phyloP scores from a whole-genome alignment of 2,888 invertebrate genomes.

The Timema podura region DNA sequence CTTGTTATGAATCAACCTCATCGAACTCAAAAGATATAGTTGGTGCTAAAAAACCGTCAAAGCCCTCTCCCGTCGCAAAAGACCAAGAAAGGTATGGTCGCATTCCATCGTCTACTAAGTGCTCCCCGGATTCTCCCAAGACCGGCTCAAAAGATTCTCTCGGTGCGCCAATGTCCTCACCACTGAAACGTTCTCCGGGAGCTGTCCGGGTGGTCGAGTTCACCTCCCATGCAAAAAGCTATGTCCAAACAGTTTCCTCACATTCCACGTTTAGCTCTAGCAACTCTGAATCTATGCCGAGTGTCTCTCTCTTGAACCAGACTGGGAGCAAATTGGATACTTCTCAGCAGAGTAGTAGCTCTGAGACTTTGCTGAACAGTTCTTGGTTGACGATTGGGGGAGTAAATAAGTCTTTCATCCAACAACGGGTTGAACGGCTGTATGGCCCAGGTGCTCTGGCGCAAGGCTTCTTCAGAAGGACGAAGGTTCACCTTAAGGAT shows the following conservation, averaged over 20 bases:
- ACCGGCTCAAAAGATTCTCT: slow-evolving; percentile 21
- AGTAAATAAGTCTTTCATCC: slow-evolving; percentile 64
- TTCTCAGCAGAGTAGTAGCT: background rate
- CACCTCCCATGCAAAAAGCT: slow-evolving; percentile 31
- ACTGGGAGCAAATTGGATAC: background rate
- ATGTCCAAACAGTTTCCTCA: slow-evolving; percentile 23
- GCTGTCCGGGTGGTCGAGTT: slow-evolving; percentile 31
- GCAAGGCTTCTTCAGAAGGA: slow-evolving; percentile 75
- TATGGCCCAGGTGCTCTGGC: slow-evolving; percentile 85
- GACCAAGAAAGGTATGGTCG: too few species aligned
- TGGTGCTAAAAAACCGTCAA: slow-evolving; percentile 1
- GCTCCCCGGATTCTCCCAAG: slow-evolving; percentile 22
- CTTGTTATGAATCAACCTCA: slow-evolving; percentile 16
- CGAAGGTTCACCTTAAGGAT: slow-evolving; percentile 33
- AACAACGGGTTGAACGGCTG: slow-evolving; percentile 81
- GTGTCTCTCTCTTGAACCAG: background rate
- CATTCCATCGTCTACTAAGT: background rate
- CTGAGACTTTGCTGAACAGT: background rate
- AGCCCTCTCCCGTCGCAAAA: slow-evolving; percentile 1
- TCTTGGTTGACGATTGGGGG: background rate
- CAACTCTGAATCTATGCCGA: background rate
- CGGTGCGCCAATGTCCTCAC: slow-evolving; percentile 17
- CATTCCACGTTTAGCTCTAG: slow-evolving; percentile 1
- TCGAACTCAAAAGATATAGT: slow-evolving; percentile 15
- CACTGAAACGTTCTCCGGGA: slow-evolving; percentile 27